Evolutionary conservation across 2,797 vertebrate genomes (phyloP), one percentile per base, ranked within the genome.

Genomic region (Poecile montanus): DNA sequence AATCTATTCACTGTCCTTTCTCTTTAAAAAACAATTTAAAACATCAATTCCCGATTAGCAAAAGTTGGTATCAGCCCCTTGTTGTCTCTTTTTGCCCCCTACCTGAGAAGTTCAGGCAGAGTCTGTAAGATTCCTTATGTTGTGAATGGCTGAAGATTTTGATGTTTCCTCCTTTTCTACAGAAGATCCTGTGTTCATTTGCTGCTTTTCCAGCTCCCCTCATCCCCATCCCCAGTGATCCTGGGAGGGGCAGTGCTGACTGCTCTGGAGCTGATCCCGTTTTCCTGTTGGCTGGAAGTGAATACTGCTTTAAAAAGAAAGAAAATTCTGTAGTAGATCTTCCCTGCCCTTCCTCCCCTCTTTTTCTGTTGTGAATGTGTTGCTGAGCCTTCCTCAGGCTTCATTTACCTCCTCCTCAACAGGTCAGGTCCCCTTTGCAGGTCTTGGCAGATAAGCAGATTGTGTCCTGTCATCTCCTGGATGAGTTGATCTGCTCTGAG

Each of bases 71-170:
- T 47, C 5, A 32, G 4, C 7, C 18, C 26, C 32, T 42, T 30
- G 11, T 18, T 66, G 18, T 40, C 9, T 13, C 11, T 56, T 36
- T 67, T n/a, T 79, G 3, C 10, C 22, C 60, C 17, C 7, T 4
- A 16, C 38, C 32, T 30, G 29, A 79, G 63, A 45, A 15, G 2
- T 53, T 71, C 67, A 91, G 58, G 29, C 76, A 40, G 47, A 38
- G 63, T 13, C 25, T 73, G 0, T 61, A 4, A 25, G 30, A 6
- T 25, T 36, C 45, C 26, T 67, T 6, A 0, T 27, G 22, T 2
- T 70, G 36, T 32, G 44, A 40, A 9, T 36, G 42, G 38, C 32
- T 82, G 32, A 9, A 60, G 12, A 26, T 73, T 2, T 2, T 25
- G 53, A 32, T n/a, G 32, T 14, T 86, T 34, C 26, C 14, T 89